phyloP scores from a whole-genome alignment of 2,113 vertebrate species.

The Panthera leo region DNA sequence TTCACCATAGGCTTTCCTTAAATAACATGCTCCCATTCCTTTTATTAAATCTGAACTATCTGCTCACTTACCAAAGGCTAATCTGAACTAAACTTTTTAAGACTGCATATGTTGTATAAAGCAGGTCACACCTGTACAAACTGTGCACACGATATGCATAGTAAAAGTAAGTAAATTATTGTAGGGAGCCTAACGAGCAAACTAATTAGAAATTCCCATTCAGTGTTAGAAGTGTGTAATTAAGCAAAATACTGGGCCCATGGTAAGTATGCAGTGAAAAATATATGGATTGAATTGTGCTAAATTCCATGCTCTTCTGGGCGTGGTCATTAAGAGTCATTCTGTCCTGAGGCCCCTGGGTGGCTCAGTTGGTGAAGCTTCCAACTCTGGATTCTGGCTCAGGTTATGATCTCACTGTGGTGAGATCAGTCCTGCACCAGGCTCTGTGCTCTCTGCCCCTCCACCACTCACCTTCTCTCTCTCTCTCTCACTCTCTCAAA shows the following conservation, averaged over 20 bases:
- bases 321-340: not conserved
- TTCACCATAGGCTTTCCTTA: not conserved
- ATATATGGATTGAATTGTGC: not conserved
- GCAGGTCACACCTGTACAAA: not conserved
- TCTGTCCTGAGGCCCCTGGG: not conserved
- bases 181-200: not conserved
- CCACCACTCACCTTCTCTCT: too few relatives aligned
- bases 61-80: not conserved
- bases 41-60: not conserved
- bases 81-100: not conserved
- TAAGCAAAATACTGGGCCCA: not conserved
- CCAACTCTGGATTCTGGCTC: too few relatives aligned
- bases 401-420: too few relatives aligned
- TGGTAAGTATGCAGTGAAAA: not conserved
- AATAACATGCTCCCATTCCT: not conserved
- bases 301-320: not conserved
- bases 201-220: not conserved
- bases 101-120: conserved; percentile 18
- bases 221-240: not conserved
- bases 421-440: too few relatives aligned
- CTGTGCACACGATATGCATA: not conserved
- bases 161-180: not conserved
- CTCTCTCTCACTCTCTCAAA: too few relatives aligned
- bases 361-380: too few relatives aligned
- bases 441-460: too few relatives aligned